Evolutionary conservation across 2,888 invertebrate genomes (phyloP).

Genomic region (Mythimna vitellina): DNA sequence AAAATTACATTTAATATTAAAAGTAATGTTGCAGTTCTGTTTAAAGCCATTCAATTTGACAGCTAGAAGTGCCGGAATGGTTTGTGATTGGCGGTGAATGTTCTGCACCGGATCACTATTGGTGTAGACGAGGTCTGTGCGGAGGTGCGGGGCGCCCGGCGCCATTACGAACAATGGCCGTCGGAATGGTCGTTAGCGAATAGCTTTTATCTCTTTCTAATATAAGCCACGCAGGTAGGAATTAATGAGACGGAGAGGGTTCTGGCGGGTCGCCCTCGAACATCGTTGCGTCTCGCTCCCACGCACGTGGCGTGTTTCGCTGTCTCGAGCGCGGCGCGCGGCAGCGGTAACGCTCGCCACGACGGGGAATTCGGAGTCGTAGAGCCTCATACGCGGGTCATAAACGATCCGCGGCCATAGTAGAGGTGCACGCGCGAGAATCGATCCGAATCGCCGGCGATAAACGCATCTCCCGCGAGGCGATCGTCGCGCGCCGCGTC

Average conservation of each 20-base stretch:
- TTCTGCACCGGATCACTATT: constrained; percentile 90
- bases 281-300: constrained; percentile 80
- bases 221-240: constrained; percentile 90
- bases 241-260: constrained; percentile 90
- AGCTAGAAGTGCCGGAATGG: constrained; percentile 90
- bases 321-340: constrained; percentile 88
- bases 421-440: constrained; percentile 91
- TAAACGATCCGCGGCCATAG: constrained; percentile 95
- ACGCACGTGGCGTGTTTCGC: constrained; percentile 87
- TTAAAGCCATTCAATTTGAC: constrained; percentile 88
- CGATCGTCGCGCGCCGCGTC: constrained; percentile 90
- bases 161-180: constrained; percentile 90
- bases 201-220: constrained; percentile 91
- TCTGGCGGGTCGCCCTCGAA: constrained; percentile 82
- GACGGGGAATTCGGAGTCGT: constrained; percentile 95
- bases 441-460: constrained; percentile 91
- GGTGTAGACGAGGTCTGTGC: constrained; percentile 85
- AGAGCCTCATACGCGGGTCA: constrained; percentile 96
- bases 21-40: constrained; percentile 80
- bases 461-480: constrained; percentile 90
- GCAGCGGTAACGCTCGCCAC: constrained; percentile 90
- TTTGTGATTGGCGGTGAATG: constrained; percentile 91
- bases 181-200: constrained; percentile 89
- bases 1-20: constrained; percentile 65
- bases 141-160: constrained; percentile 86